A percentile compares a stretch with the other conserved stretches of the same genome.
Evolutionary conservation across 2,113 vertebrate species (phyloP).

Genomic region (Thalassoma bifasciatum): DNA sequence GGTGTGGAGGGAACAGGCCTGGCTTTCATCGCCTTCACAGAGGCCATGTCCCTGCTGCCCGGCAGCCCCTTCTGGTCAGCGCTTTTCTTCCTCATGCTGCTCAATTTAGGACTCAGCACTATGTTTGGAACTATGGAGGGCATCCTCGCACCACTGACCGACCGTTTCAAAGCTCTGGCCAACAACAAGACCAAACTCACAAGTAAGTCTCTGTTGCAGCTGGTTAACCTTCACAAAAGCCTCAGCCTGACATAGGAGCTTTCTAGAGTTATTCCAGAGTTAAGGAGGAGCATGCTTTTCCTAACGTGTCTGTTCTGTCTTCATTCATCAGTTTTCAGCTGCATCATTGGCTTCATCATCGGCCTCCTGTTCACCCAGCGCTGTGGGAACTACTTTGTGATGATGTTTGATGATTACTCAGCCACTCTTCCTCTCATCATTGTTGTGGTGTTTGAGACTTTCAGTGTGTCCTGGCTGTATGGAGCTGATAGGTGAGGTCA

Average conservation of each 20-base stretch:
- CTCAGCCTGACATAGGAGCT: neutral
- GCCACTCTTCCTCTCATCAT: constrained; percentile 84
- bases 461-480: constrained; percentile 87
- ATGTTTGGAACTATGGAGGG: constrained; percentile 86
- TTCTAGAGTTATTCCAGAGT: no score
- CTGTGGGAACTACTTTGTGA: constrained; percentile 87
- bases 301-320: neutral
- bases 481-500: constrained; percentile 86
- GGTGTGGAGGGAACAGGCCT: constrained; percentile 83
- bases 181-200: constrained; percentile 82
- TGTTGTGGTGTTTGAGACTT: constrained; percentile 84
- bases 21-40: constrained; percentile 86
- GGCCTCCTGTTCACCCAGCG: constrained; percentile 85
- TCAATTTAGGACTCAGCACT: constrained; percentile 84
- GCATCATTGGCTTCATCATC: constrained; percentile 79
- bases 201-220: constrained; percentile 63
- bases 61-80: constrained; percentile 86
- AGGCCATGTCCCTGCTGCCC: constrained; percentile 85
- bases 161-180: constrained; percentile 82
- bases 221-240: neutral
- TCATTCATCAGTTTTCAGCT: constrained; percentile 78
- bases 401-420: constrained; percentile 88
- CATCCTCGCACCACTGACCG: constrained; percentile 85
- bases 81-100: constrained; percentile 88
- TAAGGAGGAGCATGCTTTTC: no score